A percentile compares a stretch with the other conserved stretches of the same genome.
Conservation (phyloP, 2,113 vertebrate genomes). For the Vidua chalybeata region DNA sequence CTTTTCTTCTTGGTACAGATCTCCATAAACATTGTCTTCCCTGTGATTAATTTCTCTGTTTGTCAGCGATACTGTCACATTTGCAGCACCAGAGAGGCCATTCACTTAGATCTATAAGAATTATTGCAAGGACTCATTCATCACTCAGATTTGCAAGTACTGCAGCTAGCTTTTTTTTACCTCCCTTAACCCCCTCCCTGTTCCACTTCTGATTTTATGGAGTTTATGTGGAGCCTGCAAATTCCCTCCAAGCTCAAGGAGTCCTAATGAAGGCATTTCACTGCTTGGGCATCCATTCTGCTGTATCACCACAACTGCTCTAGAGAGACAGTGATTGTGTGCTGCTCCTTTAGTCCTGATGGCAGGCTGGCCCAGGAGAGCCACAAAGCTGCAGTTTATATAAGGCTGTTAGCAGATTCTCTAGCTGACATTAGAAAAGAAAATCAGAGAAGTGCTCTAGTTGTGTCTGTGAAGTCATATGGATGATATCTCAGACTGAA, state of each 20-base stretch:
- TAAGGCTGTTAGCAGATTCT: neutral
- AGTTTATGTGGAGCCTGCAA: neutral
- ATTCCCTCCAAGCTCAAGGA: neutral
- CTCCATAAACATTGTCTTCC: neutral
- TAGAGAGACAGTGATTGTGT: neutral
- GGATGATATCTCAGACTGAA: neutral
- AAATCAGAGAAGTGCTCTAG: neutral
- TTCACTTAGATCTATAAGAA: neutral
- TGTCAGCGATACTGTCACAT: neutral
- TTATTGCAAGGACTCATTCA: neutral
- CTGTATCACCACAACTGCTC: neutral
- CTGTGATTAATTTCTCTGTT: neutral
- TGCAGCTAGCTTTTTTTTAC: neutral
- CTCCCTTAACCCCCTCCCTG: neutral
- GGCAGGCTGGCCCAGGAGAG: neutral
- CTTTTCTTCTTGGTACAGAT: neutral
- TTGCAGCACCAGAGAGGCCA: neutral
- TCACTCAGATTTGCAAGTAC: neutral
- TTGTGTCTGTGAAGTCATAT: neutral
- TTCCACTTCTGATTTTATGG: neutral
- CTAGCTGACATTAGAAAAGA: neutral
- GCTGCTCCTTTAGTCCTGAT: neutral
- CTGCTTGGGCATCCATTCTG: neutral
- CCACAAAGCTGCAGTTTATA: neutral
- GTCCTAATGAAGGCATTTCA: neutral